Evolutionary conservation across 2,888 invertebrate species (phyloP), one percentile per base, ranked within the genome.

Genomic region (Lapara coniferarum): DNA sequence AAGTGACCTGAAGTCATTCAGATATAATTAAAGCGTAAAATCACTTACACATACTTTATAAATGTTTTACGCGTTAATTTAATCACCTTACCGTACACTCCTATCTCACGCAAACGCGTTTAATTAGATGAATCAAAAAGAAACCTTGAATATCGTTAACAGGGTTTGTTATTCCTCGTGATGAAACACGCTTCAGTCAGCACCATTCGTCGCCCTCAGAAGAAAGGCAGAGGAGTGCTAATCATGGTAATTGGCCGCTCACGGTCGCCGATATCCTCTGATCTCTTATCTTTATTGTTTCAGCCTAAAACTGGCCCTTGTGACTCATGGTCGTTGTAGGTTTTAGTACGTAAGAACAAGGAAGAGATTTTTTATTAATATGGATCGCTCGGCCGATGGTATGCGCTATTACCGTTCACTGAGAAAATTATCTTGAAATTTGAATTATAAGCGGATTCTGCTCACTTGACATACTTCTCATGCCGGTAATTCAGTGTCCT

Each of bases 171-270:
- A 49, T 63, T 46, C 12, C 49, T 46, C 49, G 63, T 49, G 46
- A 10, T 7, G 7, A 19, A 63, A 49, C 19, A 7, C 19, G 63
- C 46, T 19, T 19, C 49, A 19, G 63, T 63, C 63, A 63, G 63
- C 63, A 63, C 0, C 63, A 63, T 72, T 56, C 63, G 70, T 67
- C 68, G 30, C 71, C 71, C 75, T 74, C 73, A 70, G 72, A 78
- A 76, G 69, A 76, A 75, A 74, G 71, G 73, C 76, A 73, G 69
- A 73, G 75, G 74, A 79, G 75, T 72, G 79, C 77, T 79, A 80
- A 78, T 81, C 73, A 76, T 70, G 74, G 75, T 81, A 79, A 81
- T 80, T 79, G 78, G 71, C 70, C 66, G 70, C 73, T 77, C 73
- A 73, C 70, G 70, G 66, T 13, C 59, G 59, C 16, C 44, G 16